These are phyloP conservation scores for Aplodontia rufa DNA, from an alignment of 2,113 vertebrate species.

Conservation along the genomic window DNA sequence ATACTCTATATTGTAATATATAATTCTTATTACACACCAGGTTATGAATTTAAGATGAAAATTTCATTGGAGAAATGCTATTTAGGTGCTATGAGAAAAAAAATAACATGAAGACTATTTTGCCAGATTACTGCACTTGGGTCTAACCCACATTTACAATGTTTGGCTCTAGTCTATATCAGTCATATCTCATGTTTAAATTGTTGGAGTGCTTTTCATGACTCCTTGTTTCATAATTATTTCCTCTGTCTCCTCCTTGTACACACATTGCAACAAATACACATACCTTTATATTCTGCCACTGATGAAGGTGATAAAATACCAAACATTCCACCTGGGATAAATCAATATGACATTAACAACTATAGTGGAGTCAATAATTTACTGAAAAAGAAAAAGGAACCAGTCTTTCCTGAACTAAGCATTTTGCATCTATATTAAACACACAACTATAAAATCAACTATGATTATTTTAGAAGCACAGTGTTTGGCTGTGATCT, in stretches of 20 bases:
- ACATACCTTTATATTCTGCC: background rate
- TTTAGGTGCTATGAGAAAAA: background rate
- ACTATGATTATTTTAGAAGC: background rate
- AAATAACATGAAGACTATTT: background rate
- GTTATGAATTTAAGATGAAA: background rate
- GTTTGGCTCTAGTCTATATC: background rate
- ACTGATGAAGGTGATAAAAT: constrained; percentile 1
- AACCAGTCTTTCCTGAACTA: background rate
- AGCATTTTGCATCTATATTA: background rate
- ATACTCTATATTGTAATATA: background rate
- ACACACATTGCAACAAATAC: background rate
- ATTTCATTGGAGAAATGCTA: background rate
- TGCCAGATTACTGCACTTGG: background rate
- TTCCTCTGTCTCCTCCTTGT: background rate
- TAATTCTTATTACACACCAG: background rate
- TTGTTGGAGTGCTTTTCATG: background rate
- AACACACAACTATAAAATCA: background rate
- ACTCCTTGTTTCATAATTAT: background rate
- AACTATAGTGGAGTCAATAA: background rate
- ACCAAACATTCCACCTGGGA: background rate
- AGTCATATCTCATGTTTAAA: constrained; percentile 4
- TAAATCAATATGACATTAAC: background rate
- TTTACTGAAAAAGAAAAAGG: background rate
- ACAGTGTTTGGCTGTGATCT: background rate
- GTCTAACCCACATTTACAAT: background rate